A percentile compares a stretch with the other conserved stretches of the same genome.
These are phyloP conservation scores for Cloeon dipterum DNA, from an alignment of 2,888 invertebrate species.

Conservation along the genomic window DNA sequence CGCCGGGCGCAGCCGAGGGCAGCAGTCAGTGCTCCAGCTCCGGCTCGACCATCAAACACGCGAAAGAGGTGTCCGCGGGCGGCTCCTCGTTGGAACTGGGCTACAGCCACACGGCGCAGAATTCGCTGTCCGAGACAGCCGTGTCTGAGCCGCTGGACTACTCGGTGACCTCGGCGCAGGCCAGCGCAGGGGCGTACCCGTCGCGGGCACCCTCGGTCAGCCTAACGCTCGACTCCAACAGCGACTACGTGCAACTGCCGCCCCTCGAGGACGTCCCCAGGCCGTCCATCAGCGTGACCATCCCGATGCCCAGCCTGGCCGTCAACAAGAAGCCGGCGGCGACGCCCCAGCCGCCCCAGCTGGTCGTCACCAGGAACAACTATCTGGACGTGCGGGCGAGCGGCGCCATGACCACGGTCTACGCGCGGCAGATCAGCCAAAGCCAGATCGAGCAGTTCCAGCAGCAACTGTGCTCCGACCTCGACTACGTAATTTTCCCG, in stretches of 20 bases:
- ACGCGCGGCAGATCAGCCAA: conserved; percentile 30
- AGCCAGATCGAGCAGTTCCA: conserved; percentile 71
- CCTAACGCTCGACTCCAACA: conserved; percentile 67
- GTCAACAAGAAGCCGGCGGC: conserved; percentile 17
- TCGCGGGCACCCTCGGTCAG: conserved; percentile 49
- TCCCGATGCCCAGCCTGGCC: conserved; percentile 36
- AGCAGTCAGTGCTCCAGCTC: conserved; percentile 55
- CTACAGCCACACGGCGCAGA: conserved; percentile 70
- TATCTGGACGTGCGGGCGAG: conserved; percentile 36
- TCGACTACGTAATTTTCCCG: conserved; percentile 79
- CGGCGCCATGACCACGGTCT: conserved; percentile 15
- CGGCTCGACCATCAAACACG: conserved; percentile 52
- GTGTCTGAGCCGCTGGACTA: conserved; percentile 24
- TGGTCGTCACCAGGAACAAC: conserved; percentile 33
- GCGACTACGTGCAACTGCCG: conserved; percentile 62
- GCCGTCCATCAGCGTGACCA: conserved; percentile 51
- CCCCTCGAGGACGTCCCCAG: conserved; percentile 34
- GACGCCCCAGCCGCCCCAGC: conserved; percentile 19
- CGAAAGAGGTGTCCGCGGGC: conserved; percentile 1
- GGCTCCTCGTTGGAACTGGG: conserved; percentile 64
- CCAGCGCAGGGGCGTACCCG: conserved; percentile 40
- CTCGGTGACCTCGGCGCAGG: conserved; percentile 16
- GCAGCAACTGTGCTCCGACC: conserved; percentile 73
- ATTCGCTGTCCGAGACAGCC: conserved; percentile 20
- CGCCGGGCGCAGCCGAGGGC: conserved; percentile 15